Base-by-base conservation (phyloP, 2,797 vertebrate species). In the Falco berigora region DNA sequence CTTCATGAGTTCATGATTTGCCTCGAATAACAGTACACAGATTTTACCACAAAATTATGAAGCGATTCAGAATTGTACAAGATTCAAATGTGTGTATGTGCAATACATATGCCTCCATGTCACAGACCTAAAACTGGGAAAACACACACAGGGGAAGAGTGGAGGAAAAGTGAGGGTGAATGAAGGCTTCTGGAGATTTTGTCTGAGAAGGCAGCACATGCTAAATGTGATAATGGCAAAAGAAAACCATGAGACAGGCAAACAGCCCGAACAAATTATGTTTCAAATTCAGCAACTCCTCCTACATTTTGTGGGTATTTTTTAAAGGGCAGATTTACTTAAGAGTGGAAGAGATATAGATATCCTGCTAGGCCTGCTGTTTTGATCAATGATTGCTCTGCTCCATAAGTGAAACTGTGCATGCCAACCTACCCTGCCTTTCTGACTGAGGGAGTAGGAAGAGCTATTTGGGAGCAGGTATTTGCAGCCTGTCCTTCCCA, bases 341-440 rank as follows among this genome's bases (percentile, higher is more conserved):
- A 77, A 44, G 23, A 62, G 7, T 4, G 1, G 38, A 44, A 62
- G 28, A 62, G 82, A 62, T 22, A 88, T 6, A 38, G 38, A 38
- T 38, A 38, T 38, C 4, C 8, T 55, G 10, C 19, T 36, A 23
- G 14, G 8, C 8, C 18, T 44, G 27, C 0, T 5, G 6, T 24
- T 91, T 47, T 16, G 27, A 36, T 49, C 38, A 69, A 3, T 11
- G 23, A 71, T 56, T 0, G 0, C 34, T 32, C 16, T 63, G 36
- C 3, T 14, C 8, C 1, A 17, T 40, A 40, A 14, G 8, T 4
- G 14, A 53, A 66, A 69, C 10, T 2, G 4, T 11, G 12, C 11
- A 32, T 2, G 2, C 10, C 9, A 5, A 44, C 44, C 36, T 44
- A 58, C 2, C 1, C 10, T 8, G 11, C 28, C n/a, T 36, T 24